Base-by-base conservation (phyloP, 2,888 invertebrate species). In the Entomobrya multifasciata region DNA sequence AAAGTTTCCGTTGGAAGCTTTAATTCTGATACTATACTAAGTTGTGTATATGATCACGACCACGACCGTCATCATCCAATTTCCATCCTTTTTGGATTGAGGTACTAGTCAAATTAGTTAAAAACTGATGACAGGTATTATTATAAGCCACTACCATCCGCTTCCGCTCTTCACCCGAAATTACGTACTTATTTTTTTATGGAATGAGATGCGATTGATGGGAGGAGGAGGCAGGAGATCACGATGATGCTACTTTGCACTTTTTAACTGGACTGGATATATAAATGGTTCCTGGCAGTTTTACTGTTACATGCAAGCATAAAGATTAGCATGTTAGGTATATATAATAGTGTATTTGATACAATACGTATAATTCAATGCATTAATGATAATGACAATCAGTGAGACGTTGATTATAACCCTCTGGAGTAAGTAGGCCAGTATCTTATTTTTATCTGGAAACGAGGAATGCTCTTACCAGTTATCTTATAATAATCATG, bases 51-150 rank as follows among this genome's bases (percentile, higher is more conserved):
- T 36, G 10, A 55, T 41, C 41, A 17, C 57, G 57, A 60, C 10
- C 22, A 10, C n/a, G 15, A 47, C 25, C 13, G n/a, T 20, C 15
- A 30, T 17, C 17, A 57, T 60, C 20, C 22, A 57, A 41, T 41
- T 6, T 15, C 5, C 52, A 74, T 74, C 30, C 52, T 27, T 36
- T 27, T 52, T 6, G 27, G 30, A 77, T 55, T 13, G 25, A 49
- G 62, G 41, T 47, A 72, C 20, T 22, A 60, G 72, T 72, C 79
- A 79, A 86, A 86, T 80, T 80, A 80, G 80, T 80, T 62, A n/a
- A 36, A 44, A 80, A 80, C 74, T 80, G 86, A 80, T 86, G 86
- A 86, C 86, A 86, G 86, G 65, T 80, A 80, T 65, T 86, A 86
- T 86, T 85, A 85, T 47, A 74, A 77, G 77, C 77, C 76, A 52